Evolutionary conservation across 2,888 invertebrate genomes (phyloP).

Genomic region (Mesorhabditis spiculigera): DNA sequence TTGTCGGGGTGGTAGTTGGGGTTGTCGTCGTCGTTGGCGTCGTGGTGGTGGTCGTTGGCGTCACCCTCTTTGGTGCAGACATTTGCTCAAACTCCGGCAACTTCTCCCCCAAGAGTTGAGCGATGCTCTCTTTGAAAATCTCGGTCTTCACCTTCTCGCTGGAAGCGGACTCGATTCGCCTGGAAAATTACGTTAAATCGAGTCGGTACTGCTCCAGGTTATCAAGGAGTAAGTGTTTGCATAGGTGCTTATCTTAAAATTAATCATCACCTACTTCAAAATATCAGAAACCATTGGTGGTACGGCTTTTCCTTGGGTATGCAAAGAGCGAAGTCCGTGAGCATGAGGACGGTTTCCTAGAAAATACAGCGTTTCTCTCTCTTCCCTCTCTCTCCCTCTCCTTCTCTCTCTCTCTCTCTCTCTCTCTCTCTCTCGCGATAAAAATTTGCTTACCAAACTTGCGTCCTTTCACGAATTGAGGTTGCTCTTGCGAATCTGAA

Average conservation of each 20-base stretch:
- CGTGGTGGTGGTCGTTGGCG: constrained; percentile 11
- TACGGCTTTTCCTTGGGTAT: not conserved
- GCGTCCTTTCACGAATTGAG: too few species aligned
- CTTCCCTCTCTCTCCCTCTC: not conserved
- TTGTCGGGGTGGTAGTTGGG: constrained; percentile 12
- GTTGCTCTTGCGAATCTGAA: too few species aligned
- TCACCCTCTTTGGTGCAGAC: not conserved
- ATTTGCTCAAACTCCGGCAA: not conserved
- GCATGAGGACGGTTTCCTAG: not conserved
- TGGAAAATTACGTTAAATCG: constrained; percentile 5
- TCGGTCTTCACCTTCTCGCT: constrained; percentile 11
- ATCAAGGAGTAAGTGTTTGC: too few species aligned
- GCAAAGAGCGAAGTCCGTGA: not conserved
- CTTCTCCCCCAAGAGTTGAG: constrained; percentile 9
- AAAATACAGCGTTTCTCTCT: too few species aligned
- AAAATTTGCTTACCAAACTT: too few species aligned
- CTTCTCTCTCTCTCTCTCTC: not conserved
- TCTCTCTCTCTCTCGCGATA: not conserved
- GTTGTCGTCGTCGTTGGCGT: constrained; percentile 10
- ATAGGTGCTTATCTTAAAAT: too few species aligned
- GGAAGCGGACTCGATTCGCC: constrained; percentile 13
- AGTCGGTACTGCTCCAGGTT: not conserved
- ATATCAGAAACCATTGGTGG: not conserved
- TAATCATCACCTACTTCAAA: not conserved
- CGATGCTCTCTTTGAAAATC: constrained; percentile 16